phyloP scores from a whole-genome alignment of 1,140 invertebrate genomes.

The Cheumatopsyche charites region DNA sequence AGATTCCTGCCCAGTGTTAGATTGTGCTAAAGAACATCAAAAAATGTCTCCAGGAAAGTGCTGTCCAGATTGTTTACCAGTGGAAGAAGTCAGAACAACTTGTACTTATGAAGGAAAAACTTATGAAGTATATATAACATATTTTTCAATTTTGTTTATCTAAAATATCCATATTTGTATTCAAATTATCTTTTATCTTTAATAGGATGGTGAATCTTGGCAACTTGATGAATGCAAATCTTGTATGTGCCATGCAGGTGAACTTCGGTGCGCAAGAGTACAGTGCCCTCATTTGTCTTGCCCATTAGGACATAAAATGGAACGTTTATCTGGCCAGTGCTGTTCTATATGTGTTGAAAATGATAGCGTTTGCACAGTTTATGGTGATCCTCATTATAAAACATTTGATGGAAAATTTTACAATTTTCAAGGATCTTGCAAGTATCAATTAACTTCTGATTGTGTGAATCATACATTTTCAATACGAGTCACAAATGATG shows the following conservation, averaged over 20 bases:
- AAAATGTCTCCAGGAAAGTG: conserved; percentile 71
- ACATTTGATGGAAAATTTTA: conserved; percentile 93
- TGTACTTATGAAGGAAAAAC: conserved; percentile 69
- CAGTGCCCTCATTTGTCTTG: conserved; percentile 74
- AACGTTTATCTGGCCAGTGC: conserved; percentile 77
- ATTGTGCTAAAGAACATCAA: conserved; percentile 76
- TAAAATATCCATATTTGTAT: neutral
- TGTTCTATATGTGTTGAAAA: conserved; percentile 86
- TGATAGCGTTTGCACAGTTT: conserved; percentile 89
- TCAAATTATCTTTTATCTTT: neutral
- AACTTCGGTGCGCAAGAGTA: conserved; percentile 79
- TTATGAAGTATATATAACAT: conserved; percentile 65
- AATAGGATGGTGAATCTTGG: conserved; percentile 86
- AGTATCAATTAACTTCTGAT: conserved; percentile 85
- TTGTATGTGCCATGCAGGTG: conserved; percentile 80
- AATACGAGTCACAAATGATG: conserved; percentile 88
- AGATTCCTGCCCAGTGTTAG: conserved; percentile 80
- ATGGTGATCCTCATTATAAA: conserved; percentile 91
- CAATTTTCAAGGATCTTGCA: conserved; percentile 90
- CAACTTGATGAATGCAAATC: conserved; percentile 84
- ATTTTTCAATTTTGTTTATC: neutral
- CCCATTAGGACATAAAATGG: conserved; percentile 73
- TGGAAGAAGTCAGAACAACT: conserved; percentile 67
- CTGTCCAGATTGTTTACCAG: conserved; percentile 73
- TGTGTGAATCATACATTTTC: conserved; percentile 81